Conservation (phyloP, 2,797 vertebrate species). For the Pseudomugil tenellus region DNA sequence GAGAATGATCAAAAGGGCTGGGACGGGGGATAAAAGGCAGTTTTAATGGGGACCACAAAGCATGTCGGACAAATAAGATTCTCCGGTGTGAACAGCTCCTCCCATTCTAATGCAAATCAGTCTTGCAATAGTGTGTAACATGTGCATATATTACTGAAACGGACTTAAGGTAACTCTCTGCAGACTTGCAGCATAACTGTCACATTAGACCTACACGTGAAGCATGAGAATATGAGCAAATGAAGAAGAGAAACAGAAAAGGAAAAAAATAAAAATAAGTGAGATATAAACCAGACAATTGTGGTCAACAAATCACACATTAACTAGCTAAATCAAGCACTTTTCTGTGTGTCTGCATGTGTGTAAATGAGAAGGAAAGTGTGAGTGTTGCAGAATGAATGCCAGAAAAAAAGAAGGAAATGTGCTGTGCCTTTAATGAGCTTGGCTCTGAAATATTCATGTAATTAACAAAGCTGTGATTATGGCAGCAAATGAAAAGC, state of each 20-base stretch:
- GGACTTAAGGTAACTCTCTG: conserved; percentile 23
- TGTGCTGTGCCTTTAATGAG: conserved; percentile 72
- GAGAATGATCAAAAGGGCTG: conserved; percentile 37
- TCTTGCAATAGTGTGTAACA: conserved; percentile 43
- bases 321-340: conserved; percentile 56
- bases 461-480: conserved; percentile 85
- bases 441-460: conserved; percentile 81
- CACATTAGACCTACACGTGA: neutral
- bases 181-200: neutral
- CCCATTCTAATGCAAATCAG: conserved; percentile 52
- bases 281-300: conserved; percentile 23
- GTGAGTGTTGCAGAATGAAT: conserved; percentile 37
- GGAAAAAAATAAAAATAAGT: conserved; percentile 29
- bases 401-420: conserved; percentile 65
- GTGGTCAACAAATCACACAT: conserved; percentile 51
- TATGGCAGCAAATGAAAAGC: conserved; percentile 80
- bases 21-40: conserved; percentile 39
- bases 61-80: conserved; percentile 21
- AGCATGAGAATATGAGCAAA: neutral
- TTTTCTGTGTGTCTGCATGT: conserved; percentile 7
- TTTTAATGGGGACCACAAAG: conserved; percentile 10
- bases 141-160: conserved; percentile 39
- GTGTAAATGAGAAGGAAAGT: conserved; percentile 32
- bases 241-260: neutral
- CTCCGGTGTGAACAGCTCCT: conserved; percentile 28